phyloP scores from a whole-genome alignment of 1,140 invertebrate species.

The Aphaenogaster rudis region DNA sequence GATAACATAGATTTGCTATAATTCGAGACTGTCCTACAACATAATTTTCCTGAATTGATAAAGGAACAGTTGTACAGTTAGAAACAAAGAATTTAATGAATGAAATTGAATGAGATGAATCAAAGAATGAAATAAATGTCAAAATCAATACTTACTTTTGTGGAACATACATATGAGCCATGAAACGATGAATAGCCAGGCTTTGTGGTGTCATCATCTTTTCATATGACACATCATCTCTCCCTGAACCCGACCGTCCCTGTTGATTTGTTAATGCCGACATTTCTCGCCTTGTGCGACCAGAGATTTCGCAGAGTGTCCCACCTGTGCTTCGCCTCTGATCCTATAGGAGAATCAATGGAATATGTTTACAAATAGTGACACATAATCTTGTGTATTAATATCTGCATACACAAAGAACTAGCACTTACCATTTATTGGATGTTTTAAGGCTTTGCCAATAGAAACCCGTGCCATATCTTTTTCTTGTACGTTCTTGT shows the following conservation, averaged over 20 bases:
- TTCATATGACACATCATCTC: conserved; percentile 9
- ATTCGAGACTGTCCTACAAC: conserved; percentile 13
- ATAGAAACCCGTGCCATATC: background rate
- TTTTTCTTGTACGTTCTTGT: background rate
- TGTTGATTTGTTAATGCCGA: background rate
- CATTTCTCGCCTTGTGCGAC: conserved; percentile 16
- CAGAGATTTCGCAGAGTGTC: conserved; percentile 1
- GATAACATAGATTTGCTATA: background rate
- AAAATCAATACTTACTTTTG: conserved; percentile 4
- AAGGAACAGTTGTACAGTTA: background rate
- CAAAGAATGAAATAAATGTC: background rate
- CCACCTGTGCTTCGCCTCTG: conserved; percentile 9
- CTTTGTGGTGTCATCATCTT: conserved; percentile 5
- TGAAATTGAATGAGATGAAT: background rate
- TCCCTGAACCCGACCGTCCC: background rate
- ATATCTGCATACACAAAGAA: background rate
- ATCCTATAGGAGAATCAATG: background rate
- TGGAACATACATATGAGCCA: background rate
- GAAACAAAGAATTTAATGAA: background rate
- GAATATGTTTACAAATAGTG: background rate
- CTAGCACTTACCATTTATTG: background rate
- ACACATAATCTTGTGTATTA: background rate
- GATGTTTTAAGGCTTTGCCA: background rate
- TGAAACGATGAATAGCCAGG: conserved; percentile 12
- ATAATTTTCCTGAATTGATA: background rate